Base-by-base conservation (phyloP, 1,140 invertebrate species). In the Muscidifurax raptorellus region DNA sequence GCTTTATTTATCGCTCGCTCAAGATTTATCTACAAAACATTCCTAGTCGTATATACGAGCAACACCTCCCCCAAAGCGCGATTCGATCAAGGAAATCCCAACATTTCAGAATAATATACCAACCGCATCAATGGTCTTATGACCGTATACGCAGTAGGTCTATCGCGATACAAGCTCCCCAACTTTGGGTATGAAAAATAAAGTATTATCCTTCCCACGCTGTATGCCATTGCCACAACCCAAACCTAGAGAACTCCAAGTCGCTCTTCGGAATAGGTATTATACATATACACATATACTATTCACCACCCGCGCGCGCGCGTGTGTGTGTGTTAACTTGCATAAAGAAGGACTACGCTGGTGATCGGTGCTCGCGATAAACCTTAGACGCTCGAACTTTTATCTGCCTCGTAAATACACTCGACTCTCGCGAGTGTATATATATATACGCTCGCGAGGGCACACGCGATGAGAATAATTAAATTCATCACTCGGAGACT, bases 401-500 rank as follows among this genome's bases (percentile, higher is more conserved):
- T 85, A 85, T 85, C 84, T 82, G 27, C 2, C 84, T 85, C 84
- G 75, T 85, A 85, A 85, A 85, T 85, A 77, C 69, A 28, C 52
- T 36, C 22, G 71, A 30, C 71, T 36, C 71, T 44, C 74, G 36
- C 36, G 72, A 18, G 71, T 59, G 52, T n/a, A n/a, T 59, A 59
- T 59, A 59, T 47, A 40, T 18, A 15, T 78, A 22, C 44, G 22
- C 78, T n/a, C n/a, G 22, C 32, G 79, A 72, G 52, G 47, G 71
- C 22, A n/a, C 81, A 83, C 81, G 80, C 85, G 81, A 86, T 80
- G 76, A 32, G 85, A 86, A 86, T 83, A 86, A 86, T 86, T 86
- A 86, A 86, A 86, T 86, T 86, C 76, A 86, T 86, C 80, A 82
- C 84, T 72, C 67, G 30, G 44, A 82, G 28, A 47, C 40, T 80